phyloP scores from a whole-genome alignment of 2,888 invertebrate genomes.

The Mesorhabditis spiculigera region DNA sequence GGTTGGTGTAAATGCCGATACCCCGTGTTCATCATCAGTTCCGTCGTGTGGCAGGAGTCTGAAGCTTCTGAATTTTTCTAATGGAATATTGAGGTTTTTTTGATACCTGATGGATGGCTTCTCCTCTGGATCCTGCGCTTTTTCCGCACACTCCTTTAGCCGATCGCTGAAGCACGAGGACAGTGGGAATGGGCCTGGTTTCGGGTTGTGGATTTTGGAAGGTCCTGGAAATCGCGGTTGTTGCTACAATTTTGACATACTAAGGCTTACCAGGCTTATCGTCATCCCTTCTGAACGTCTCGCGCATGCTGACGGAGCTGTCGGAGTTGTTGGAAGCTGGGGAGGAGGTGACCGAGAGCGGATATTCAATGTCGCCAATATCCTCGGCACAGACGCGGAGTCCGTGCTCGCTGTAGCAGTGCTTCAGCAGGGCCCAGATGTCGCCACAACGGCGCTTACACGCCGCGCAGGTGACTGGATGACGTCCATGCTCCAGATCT shows the following conservation, averaged over 20 bases:
- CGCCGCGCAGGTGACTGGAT: conserved; percentile 44
- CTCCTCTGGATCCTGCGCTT: conserved; percentile 38
- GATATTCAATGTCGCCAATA: conserved; percentile 20
- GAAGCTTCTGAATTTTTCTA: conserved; percentile 7
- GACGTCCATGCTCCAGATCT: not conserved
- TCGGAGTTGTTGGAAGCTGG: conserved; percentile 29
- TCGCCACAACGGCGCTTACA: conserved; percentile 52
- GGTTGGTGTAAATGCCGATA: conserved; percentile 38
- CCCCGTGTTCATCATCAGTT: conserved; percentile 40
- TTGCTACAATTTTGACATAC: not conserved
- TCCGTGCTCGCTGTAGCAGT: conserved; percentile 49
- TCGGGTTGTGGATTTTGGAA: conserved; percentile 15
- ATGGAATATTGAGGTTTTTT: not conserved
- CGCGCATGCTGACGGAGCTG: not conserved
- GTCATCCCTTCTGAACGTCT: not conserved
- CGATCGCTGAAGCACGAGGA: conserved; percentile 52
- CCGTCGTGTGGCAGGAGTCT: conserved; percentile 31
- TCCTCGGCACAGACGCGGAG: conserved; percentile 33
- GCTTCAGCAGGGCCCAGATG: conserved; percentile 53
- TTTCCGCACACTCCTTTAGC: conserved; percentile 52
- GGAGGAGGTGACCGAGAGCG: conserved; percentile 34
- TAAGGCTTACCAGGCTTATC: not conserved
- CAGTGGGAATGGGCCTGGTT: conserved; percentile 37
- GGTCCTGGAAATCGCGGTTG: not conserved
- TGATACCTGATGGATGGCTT: conserved; percentile 14